A percentile compares a stretch with the other conserved stretches of the same genome.
Conservation (phyloP, 2,888 invertebrate species). For the Chaitophorus viminalis region DNA sequence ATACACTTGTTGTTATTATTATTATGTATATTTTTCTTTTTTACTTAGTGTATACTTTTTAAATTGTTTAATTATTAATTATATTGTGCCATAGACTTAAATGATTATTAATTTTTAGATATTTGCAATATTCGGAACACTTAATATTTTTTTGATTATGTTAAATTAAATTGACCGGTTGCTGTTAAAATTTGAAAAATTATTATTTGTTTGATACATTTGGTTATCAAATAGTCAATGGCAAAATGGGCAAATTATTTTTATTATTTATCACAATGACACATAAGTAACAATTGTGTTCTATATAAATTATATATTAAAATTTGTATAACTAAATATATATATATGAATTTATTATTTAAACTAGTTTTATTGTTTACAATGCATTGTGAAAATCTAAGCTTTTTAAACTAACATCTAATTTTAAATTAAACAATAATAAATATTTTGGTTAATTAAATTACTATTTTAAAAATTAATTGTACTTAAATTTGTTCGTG, state of each 20-base stretch:
- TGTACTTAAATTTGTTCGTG: constrained; percentile 24
- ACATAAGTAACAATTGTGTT: constrained; percentile 1
- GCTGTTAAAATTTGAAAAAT: constrained; percentile 14
- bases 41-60: constrained; percentile 28
- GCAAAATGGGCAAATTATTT: constrained; percentile 1
- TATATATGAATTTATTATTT: not conserved
- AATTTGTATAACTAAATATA: not conserved
- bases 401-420: constrained; percentile 24
- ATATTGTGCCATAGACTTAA: constrained; percentile 47
- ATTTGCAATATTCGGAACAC: constrained; percentile 2
- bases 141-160: constrained; percentile 22
- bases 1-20: constrained; percentile 22
- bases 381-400: constrained; percentile 13
- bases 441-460: not conserved
- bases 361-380: not conserved
- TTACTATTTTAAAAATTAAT: not conserved
- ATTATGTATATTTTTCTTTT: constrained; percentile 36
- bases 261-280: constrained; percentile 9
- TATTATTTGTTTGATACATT: constrained; percentile 1
- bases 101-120: constrained; percentile 42
- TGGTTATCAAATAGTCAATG: not conserved
- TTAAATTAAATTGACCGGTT: not conserved
- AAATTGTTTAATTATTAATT: constrained; percentile 35
- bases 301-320: constrained; percentile 17
- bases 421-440: constrained; percentile 18